phyloP scores from a whole-genome alignment of 2,797 vertebrate genomes.

The Karalla daura region DNA sequence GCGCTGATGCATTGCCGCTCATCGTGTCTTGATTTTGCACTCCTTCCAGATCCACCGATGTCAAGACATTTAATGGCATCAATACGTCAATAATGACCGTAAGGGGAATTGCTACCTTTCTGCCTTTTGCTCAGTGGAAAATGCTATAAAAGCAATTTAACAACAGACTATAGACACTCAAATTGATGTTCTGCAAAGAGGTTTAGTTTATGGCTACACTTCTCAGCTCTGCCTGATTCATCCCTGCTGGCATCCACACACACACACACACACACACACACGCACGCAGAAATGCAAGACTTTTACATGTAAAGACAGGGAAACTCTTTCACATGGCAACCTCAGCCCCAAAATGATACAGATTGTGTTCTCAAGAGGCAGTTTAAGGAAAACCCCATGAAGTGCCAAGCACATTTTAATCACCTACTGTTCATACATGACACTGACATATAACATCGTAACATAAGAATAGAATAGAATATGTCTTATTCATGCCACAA shows the following conservation, averaged over 20 bases:
- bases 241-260: constrained; percentile 3
- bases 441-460: background rate
- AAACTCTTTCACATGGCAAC: background rate
- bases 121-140: background rate
- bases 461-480: no score
- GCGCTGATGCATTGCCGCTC: no score
- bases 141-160: background rate
- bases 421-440: background rate
- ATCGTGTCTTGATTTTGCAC: no score
- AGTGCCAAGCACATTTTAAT: background rate
- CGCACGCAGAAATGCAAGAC: no score
- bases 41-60: no score
- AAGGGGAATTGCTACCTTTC: background rate
- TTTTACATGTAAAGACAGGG: background rate
- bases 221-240: constrained; percentile 2
- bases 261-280: no score
- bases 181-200: background rate
- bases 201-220: constrained; percentile 9
- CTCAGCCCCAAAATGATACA: background rate
- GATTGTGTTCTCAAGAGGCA: constrained; percentile 1
- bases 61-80: background rate
- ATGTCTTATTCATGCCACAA: no score
- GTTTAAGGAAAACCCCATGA: background rate
- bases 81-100: background rate
- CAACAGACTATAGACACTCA: background rate